Evolutionary conservation across 2,113 vertebrate species (phyloP).

Genomic region (Prunella himalayana): DNA sequence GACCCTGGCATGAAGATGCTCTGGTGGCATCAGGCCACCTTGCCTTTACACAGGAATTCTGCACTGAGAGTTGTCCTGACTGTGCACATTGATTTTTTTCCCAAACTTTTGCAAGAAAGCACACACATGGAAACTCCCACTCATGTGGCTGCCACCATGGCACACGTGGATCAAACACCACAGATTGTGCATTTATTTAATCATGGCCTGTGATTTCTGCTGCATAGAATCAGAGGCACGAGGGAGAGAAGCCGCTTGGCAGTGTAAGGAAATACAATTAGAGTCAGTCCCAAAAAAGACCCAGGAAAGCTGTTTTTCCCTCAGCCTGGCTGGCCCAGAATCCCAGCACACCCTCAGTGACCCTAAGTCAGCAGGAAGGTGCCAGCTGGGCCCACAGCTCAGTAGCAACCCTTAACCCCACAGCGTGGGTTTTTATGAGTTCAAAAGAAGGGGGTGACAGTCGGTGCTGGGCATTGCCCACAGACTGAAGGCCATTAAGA

Average conservation of each 20-base stretch:
- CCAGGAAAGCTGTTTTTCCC: background rate
- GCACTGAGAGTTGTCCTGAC: fast-evolving
- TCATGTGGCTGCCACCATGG: background rate
- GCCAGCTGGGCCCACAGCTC: background rate
- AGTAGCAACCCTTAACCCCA: background rate
- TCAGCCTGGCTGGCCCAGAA: background rate
- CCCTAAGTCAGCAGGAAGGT: background rate
- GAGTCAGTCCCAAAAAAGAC: background rate
- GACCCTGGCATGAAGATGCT: fast-evolving
- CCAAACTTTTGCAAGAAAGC: background rate
- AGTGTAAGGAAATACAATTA: background rate
- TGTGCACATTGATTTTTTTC: background rate
- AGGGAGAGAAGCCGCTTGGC: background rate
- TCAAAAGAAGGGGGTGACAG: background rate
- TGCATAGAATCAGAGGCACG: background rate
- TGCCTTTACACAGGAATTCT: fast-evolving
- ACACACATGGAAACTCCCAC: background rate
- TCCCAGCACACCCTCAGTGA: background rate
- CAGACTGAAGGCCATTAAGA: background rate
- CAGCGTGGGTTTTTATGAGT: background rate
- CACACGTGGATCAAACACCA: background rate
- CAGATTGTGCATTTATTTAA: background rate
- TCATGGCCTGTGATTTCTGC: background rate
- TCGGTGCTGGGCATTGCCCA: background rate
- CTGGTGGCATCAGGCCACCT: fast-evolving